Base-by-base conservation (phyloP, 1,140 invertebrate genomes). In the Listronotus oregonensis region DNA sequence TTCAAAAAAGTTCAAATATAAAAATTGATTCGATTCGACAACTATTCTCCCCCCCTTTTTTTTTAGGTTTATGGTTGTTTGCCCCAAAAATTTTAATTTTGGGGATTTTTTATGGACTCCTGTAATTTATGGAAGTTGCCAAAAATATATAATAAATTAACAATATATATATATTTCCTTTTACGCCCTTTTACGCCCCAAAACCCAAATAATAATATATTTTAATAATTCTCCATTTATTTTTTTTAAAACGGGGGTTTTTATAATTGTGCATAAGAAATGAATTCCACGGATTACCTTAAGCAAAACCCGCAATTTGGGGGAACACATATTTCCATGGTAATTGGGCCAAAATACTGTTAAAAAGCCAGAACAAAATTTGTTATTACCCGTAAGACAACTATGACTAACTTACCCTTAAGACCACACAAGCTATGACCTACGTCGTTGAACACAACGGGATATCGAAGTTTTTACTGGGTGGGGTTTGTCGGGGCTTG, bases 321-420 rank as follows among this genome's bases (percentile, higher is more conserved):
- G 8, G 34, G 10, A 14, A 63, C 50, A 54, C 44, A 65, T 52
- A 21, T 43, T 54, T 43, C 31, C 27, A 63, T 6, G 27, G 37
- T 43, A 63, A 43, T 63, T 31, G 21, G 43, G 6, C 12, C 43
- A 58, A 65, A 65, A 65, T 40, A 34, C 47, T 52, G 63, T 67
- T 73, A 75, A 75, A 75, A 73, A 68, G 73, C 72, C 72, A 73
- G 68, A 74, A 72, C 73, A 64, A 72, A 75, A 54, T 50, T 67
- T 69, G 73, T 75, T 75, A 74, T 58, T 63, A 70, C 71, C 66
- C 70, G 58, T 71, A 73, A 75, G 73, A 75, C 73, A 73, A 70
- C 54, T 70, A 74, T 56, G 57, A 70, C 66, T 15, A 61, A 70
- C 54, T 43, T 43, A 67, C 69, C 67, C 62, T 59, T 49, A 32